Base-by-base conservation (phyloP, 2,888 invertebrate genomes). In the Tetragonisca angustula region DNA sequence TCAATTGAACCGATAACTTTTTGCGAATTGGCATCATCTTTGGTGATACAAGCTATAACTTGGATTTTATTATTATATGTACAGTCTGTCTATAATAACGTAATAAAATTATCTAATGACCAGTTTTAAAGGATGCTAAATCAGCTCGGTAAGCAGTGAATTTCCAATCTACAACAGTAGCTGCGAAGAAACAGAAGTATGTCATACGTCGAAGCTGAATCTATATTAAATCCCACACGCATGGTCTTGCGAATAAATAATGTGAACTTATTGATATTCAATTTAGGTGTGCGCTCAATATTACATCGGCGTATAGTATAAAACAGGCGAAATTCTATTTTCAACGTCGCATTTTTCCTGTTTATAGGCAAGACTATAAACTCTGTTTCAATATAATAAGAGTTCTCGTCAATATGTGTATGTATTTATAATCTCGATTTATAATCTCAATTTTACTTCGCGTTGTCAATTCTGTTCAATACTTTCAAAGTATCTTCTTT, bases 201-300 rank as follows among this genome's bases (percentile, higher is more conserved):
- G 52, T 54, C 69, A 32, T 5, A 54, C 19, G 24, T 32, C 24
- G 61, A 24, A 50, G 43, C 36, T 17, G 56, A n/a, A 19, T 71
- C 43, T 59, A 59, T 43, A n/a, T 43, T 36, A 49, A 59, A 71
- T 61, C 43, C 43, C 19, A 61, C 49, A 17, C 71, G 71, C 27
- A 72, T 49, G 61, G 24, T 49, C 71, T 13, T 11, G 59, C 24
- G 71, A 72, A 72, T 72, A 72, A 72, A 72, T 72, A 72, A 61
- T 49, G 69, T 32, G 69, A 69, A 43, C 36, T 24, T 24, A 27
- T 72, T 72, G 24, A 49, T 72, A 72, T 72, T 72, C 71, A 61
- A 2, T 24, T 5, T 24, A 59, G 19, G 24, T 27, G 24, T 21
- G 15, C 59, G 61, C 27, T 24, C 49, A 24, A 59, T 72, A 72